Evolutionary conservation across 2,113 vertebrate genomes (phyloP).

Genomic region (Odobenus rosmarus): DNA sequence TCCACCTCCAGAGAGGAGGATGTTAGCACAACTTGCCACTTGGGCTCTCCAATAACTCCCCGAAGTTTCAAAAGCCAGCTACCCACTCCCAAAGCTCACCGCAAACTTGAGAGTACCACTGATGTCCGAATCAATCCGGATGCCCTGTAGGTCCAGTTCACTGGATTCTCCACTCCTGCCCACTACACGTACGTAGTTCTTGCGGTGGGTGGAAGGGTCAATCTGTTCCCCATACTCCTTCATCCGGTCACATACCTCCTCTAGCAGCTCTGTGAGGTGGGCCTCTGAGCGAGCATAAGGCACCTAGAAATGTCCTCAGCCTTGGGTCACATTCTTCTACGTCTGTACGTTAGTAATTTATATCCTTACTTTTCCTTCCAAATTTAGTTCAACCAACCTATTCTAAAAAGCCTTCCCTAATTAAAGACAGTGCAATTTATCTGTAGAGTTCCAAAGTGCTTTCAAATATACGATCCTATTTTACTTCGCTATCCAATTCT

Average conservation of each 20-base stretch:
- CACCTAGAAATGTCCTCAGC: slow-evolving; percentile 84
- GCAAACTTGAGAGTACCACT: slow-evolving; percentile 93
- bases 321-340: slow-evolving; percentile 58
- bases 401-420: slow-evolving; percentile 22
- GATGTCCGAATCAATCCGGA: slow-evolving; percentile 91
- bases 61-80: neutral
- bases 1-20: neutral
- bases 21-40: neutral
- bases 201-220: slow-evolving; percentile 89
- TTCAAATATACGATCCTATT: slow-evolving; percentile 16
- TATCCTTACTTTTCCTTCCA: slow-evolving; percentile 45
- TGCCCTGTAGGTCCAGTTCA: slow-evolving; percentile 89
- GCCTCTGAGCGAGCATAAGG: slow-evolving; percentile 95
- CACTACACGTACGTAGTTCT: slow-evolving; percentile 90
- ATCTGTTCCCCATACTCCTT: slow-evolving; percentile 92
- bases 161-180: slow-evolving; percentile 88
- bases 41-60: neutral
- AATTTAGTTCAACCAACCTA: slow-evolving; percentile 22
- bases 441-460: neutral
- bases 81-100: slow-evolving; percentile 83
- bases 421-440: slow-evolving; percentile 20
- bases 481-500: neutral
- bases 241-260: slow-evolving; percentile 96
- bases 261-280: slow-evolving; percentile 95
- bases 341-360: slow-evolving; percentile 53